Conservation (phyloP, 1,140 invertebrate genomes). For the Rhizoglyphus robini region DNA sequence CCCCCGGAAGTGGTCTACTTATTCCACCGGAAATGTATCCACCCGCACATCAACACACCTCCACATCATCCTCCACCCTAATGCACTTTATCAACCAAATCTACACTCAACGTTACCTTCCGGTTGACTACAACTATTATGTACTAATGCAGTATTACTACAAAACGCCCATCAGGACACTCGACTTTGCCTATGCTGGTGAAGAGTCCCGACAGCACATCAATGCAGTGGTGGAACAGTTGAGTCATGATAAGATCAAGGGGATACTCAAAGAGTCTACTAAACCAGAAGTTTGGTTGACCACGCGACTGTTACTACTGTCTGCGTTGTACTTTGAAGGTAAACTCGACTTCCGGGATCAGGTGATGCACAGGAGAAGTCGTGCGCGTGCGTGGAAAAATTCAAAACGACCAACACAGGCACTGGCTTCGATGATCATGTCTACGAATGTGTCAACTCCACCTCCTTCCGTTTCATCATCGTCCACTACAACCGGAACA, state of each 20-base stretch:
- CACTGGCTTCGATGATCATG: not conserved
- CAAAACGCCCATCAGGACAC: conserved; percentile 27
- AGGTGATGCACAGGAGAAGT: conserved; percentile 3
- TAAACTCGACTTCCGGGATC: conserved; percentile 24
- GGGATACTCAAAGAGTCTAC: conserved; percentile 28
- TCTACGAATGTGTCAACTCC: not conserved
- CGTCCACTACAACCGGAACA: not conserved
- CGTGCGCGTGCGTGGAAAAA: not conserved
- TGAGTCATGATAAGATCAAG: conserved; percentile 33
- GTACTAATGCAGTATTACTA: conserved; percentile 27
- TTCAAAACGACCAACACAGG: not conserved
- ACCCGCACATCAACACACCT: no score
- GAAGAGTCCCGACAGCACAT: conserved; percentile 31
- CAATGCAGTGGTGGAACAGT: conserved; percentile 33
- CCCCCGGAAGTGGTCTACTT: no score
- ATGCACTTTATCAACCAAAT: conserved; percentile 27
- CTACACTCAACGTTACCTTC: conserved; percentile 28
- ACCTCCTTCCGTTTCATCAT: not conserved
- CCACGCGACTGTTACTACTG: conserved; percentile 24
- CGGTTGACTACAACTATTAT: conserved; percentile 28
- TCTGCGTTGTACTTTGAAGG: conserved; percentile 28
- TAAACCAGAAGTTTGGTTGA: not conserved
- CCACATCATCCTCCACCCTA: no score
- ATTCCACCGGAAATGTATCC: no score
- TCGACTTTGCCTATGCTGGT: conserved; percentile 28